Conservation (phyloP, 2,888 invertebrate species). For the Sialis fuliginosa region DNA sequence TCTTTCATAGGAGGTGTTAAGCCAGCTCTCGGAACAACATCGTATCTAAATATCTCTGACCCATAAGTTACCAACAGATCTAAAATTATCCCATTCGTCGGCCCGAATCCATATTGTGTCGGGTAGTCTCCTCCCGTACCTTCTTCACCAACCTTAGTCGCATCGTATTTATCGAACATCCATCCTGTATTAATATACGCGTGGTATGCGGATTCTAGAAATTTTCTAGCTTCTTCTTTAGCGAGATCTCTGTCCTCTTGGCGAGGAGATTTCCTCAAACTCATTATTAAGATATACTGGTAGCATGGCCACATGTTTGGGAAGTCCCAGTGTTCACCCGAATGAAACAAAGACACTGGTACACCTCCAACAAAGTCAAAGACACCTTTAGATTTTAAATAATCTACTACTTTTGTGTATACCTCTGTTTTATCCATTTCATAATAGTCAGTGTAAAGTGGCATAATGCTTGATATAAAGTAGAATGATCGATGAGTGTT, state of each 20-base stretch:
- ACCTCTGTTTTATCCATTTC: conserved; percentile 21
- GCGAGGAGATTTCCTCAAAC: conserved; percentile 39
- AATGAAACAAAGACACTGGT: conserved; percentile 43
- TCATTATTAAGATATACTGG: conserved; percentile 54
- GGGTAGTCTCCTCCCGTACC: conserved; percentile 68
- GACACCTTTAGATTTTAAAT: conserved; percentile 28
- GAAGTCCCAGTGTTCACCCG: conserved; percentile 64
- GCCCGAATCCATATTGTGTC: conserved; percentile 61
- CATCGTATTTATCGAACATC: conserved; percentile 63
- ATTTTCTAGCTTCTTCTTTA: conserved; percentile 42
- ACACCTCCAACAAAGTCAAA: conserved; percentile 45
- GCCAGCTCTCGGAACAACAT: too few relatives aligned
- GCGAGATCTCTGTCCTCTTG: conserved; percentile 38
- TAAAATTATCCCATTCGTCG: conserved; percentile 46
- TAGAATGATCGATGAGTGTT: conserved; percentile 45
- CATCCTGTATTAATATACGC: conserved; percentile 25
- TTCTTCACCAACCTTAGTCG: conserved; percentile 38
- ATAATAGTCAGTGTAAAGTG: conserved; percentile 23
- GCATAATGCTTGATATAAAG: conserved; percentile 46
- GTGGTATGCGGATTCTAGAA: conserved; percentile 46
- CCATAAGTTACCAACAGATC: neutral
- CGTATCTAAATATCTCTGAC: too few relatives aligned
- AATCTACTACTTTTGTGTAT: conserved; percentile 32
- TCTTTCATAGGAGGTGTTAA: too few relatives aligned
- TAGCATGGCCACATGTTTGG: conserved; percentile 79